phyloP scores from a whole-genome alignment of 2,113 vertebrate species.

The Syngnathus floridae region DNA sequence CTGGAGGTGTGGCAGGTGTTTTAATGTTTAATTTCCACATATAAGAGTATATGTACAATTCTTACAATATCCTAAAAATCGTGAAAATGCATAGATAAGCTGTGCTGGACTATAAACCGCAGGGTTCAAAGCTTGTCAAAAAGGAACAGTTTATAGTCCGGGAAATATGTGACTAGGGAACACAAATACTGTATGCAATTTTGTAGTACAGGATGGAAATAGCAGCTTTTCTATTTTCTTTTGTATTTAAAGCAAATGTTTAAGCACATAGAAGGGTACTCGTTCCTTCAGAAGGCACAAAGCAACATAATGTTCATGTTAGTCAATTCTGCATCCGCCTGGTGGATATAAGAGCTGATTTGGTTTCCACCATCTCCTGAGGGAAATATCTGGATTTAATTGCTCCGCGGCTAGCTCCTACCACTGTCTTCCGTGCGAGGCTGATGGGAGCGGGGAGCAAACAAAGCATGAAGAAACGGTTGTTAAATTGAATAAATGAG shows the following conservation, averaged over 20 bases:
- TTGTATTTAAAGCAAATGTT: neutral
- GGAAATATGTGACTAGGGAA: neutral
- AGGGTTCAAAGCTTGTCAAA: no score
- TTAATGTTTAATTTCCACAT: no score
- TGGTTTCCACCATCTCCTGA: slow-evolving; percentile 8
- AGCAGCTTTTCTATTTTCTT: neutral
- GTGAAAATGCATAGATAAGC: no score
- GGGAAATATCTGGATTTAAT: slow-evolving; percentile 16
- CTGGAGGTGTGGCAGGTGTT: no score
- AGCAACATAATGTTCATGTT: neutral
- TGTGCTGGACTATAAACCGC: no score
- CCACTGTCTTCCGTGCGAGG: neutral
- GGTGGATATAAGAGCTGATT: slow-evolving; percentile 8
- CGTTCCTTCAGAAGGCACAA: neutral
- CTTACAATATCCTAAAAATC: no score
- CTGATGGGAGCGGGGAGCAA: slow-evolving; percentile 1
- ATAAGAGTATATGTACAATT: no score
- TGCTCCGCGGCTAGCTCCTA: slow-evolving; percentile 3
- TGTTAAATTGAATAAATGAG: slow-evolving; percentile 5
- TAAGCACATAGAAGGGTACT: neutral
- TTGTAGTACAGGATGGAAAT: neutral
- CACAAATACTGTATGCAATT: neutral
- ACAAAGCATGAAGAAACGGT: neutral
- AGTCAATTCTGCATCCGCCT: slow-evolving; percentile 5
- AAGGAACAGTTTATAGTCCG: no score